These are phyloP conservation scores for Lethenteron camtschaticum DNA, from an alignment of 2,113 vertebrate species.

Conservation along the genomic window DNA sequence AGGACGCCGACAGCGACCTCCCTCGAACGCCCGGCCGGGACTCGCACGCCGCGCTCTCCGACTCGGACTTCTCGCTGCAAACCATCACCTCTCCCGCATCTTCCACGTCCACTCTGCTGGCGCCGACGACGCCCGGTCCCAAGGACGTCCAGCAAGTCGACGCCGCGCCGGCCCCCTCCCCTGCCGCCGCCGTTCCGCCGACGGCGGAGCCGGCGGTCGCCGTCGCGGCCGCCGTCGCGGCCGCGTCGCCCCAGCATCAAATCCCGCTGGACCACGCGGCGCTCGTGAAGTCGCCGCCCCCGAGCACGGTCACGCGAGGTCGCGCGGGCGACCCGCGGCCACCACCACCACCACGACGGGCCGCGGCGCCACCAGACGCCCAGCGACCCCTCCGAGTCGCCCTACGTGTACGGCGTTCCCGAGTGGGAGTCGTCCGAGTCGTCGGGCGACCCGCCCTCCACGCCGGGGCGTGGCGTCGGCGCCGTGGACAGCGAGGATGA, in stretches of 20 bases:
- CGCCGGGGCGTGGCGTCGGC: too few relatives aligned
- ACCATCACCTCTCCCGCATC: conserved; percentile 22
- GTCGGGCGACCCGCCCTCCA: too few relatives aligned
- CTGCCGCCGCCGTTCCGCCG: conserved; percentile 3
- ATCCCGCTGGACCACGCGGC: conserved; percentile 57
- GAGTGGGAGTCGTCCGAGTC: too few relatives aligned
- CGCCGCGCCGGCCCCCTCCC: conserved; percentile 20
- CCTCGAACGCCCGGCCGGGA: conserved; percentile 3
- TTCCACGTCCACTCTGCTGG: conserved; percentile 38
- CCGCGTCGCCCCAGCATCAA: conserved; percentile 53
- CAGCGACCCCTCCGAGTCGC: background rate
- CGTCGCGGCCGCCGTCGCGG: conserved; percentile 13
- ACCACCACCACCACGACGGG: background rate
- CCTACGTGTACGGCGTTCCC: conserved; percentile 2
- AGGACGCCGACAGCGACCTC: background rate
- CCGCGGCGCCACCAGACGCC: too few relatives aligned
- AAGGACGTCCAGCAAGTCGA: conserved; percentile 47
- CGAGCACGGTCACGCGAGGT: conserved; percentile 15
- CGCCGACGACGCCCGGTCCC: conserved; percentile 64
- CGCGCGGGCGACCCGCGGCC: too few relatives aligned
- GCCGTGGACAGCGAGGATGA: conserved; percentile 6
- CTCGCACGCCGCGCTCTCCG: background rate
- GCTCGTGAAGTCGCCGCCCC: conserved; percentile 38
- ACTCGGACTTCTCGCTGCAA: conserved; percentile 2
- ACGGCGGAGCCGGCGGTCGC: conserved; percentile 5